These are phyloP conservation scores for Molorchus minor DNA, from an alignment of 2,888 invertebrate genomes.

Conservation along the genomic window DNA sequence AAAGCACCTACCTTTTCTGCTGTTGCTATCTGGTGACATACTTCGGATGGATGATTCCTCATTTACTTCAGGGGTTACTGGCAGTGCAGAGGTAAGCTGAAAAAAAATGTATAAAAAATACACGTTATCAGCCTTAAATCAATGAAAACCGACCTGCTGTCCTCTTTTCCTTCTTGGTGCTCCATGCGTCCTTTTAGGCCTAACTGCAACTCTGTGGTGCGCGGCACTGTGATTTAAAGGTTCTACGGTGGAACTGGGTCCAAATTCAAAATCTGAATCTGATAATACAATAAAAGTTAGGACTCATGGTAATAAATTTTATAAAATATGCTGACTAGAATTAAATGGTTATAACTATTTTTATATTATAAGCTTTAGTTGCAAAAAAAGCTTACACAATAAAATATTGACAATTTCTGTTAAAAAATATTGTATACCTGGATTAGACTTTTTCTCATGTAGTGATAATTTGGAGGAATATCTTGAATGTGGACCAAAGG, in stretches of 20 bases:
- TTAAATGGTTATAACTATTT: no score
- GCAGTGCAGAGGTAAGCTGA: conserved; percentile 70
- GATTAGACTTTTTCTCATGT: conserved; percentile 58
- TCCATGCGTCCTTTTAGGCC: conserved; percentile 79
- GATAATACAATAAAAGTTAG: conserved; percentile 23
- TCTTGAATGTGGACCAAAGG: conserved; percentile 61
- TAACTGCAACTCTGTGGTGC: conserved; percentile 80
- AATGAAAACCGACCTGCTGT: conserved; percentile 59
- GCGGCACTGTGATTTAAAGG: conserved; percentile 83
- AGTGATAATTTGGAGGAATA: conserved; percentile 62
- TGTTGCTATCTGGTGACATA: conserved; percentile 68
- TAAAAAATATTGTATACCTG: no score
- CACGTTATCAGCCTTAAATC: not conserved
- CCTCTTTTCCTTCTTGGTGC: conserved; percentile 74
- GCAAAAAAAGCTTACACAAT: no score
- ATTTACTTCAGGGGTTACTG: conserved; percentile 80
- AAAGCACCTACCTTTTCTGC: conserved; percentile 57
- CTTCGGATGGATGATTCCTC: conserved; percentile 74
- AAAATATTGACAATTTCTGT: no score
- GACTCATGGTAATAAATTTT: no score
- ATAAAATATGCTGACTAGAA: no score
- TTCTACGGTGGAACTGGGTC: conserved; percentile 67
- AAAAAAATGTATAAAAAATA: conserved; percentile 6
- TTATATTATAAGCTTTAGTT: no score
- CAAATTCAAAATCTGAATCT: conserved; percentile 60